Percentiles rank a stretch among this genome's conserved stretches.
These are phyloP conservation scores for Megalurothrips usitatus DNA, from an alignment of 2,888 invertebrate species.

Conservation along the genomic window DNA sequence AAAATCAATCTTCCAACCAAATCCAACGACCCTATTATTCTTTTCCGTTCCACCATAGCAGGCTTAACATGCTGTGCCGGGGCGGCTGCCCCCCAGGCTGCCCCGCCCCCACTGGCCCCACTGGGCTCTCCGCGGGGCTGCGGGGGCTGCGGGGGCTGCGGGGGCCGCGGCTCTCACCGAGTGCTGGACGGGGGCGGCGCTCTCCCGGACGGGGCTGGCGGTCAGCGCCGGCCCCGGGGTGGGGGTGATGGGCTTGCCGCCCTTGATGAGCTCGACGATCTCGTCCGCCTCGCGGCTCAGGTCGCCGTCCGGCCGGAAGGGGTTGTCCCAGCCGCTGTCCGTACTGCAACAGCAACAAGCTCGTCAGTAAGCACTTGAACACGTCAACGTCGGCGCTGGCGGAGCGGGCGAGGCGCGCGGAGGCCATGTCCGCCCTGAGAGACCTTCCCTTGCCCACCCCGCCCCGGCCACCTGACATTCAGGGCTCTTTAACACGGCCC, in stretches of 20 bases:
- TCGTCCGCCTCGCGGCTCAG: conserved; percentile 92
- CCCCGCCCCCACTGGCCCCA: no score
- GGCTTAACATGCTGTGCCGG: no score
- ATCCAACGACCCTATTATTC: no score
- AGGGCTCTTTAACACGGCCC: not conserved
- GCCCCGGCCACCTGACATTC: not conserved
- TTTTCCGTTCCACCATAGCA: no score
- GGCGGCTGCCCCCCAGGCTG: no score
- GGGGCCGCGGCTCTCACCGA: conserved; percentile 12
- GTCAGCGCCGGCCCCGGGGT: conserved; percentile 54
- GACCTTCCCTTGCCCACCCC: not conserved
- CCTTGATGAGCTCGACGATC: conserved; percentile 91
- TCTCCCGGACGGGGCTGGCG: conserved; percentile 42
- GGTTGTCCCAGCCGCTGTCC: conserved; percentile 96
- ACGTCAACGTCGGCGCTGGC: conserved; percentile 20
- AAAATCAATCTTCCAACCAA: not conserved
- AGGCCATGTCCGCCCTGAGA: not conserved
- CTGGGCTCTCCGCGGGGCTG: no score
- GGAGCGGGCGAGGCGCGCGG: no score
- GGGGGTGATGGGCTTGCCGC: conserved; percentile 79
- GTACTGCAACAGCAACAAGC: conserved; percentile 58
- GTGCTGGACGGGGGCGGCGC: conserved; percentile 41
- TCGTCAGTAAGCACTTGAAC: conserved; percentile 28
- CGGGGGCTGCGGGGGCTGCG: not conserved
- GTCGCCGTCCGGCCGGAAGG: conserved; percentile 94